phyloP scores from a whole-genome alignment of 2,113 vertebrate genomes.

The Tylochromis polylepis region DNA sequence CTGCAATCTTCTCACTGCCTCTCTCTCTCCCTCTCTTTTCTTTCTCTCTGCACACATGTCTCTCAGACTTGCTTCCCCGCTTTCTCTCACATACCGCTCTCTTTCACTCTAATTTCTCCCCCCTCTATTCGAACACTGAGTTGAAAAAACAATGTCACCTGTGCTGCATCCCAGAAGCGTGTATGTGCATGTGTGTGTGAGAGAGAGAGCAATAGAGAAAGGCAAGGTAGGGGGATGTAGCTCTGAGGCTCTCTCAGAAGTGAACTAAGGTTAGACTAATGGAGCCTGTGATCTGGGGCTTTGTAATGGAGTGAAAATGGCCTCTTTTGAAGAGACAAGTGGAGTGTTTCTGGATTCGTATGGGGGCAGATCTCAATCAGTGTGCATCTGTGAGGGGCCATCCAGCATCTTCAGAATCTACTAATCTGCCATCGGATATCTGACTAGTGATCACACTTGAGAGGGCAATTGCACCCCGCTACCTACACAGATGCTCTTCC shows the following conservation, averaged over 20 bases:
- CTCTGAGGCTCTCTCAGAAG: constrained; percentile 13
- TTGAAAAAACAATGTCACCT: constrained; percentile 34
- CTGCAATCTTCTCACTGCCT: constrained; percentile 35
- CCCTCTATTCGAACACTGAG: not conserved
- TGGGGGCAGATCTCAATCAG: constrained; percentile 46
- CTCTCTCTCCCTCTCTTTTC: not conserved
- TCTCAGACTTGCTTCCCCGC: not conserved
- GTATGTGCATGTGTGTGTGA: not conserved
- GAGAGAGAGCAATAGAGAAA: not conserved
- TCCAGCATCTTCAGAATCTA: constrained; percentile 50
- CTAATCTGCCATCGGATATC: constrained; percentile 57
- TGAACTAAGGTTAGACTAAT: constrained; percentile 33
- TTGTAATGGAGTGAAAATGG: constrained; percentile 24
- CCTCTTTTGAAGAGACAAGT: constrained; percentile 49
- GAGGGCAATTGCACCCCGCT: constrained; percentile 58
- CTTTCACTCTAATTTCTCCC: not conserved
- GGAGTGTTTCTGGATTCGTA: constrained; percentile 31
- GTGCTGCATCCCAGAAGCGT: constrained; percentile 8
- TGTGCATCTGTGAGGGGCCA: constrained; percentile 42
- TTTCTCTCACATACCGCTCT: constrained; percentile 2
- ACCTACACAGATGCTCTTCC: constrained; percentile 58
- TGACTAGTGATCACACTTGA: constrained; percentile 61
- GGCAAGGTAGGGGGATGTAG: not conserved
- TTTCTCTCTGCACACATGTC: constrained; percentile 39
- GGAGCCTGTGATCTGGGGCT: constrained; percentile 38